Evolutionary conservation across 1,140 invertebrate species (phyloP), one percentile per base, ranked within the genome.

Genomic region (Drosophila nasuta): DNA sequence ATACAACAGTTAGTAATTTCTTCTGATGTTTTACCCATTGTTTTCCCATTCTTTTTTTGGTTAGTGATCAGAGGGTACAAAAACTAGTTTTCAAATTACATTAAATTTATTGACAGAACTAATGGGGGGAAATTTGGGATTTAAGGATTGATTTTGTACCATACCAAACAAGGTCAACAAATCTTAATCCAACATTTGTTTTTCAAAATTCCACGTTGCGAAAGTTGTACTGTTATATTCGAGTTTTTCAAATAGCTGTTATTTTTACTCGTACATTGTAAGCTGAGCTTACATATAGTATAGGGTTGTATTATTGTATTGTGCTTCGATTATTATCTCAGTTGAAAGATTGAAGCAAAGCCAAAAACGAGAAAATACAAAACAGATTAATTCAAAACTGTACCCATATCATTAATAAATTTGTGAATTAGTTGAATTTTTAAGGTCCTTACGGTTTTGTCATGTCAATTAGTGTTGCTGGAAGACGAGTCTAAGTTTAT

Each of bases 401-500:
- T 52, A 52, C 51, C 28, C 51, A 52, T 52, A 7, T 46, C 7
- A 70, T 60, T n/a, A 13, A 41, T 33, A 20, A 25, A 25, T 28
- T 51, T 48, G 8, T 56, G 7, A 63, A 57, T 35, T 49, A 5
- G 62, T 62, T 43, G n/a, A 73, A 67, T 43, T 62, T 77, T 86
- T 67, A 85, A 85, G 82, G 65, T 79, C 58, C 70, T 81, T 70
- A 72, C 33, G 17, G 13, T 56, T 45, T 68, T 76, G 60, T 82
- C 69, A 77, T 81, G 52, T 88, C 77, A 88, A 88, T 83, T 83
- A 76, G 85, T 52, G 51, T 89, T 88, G 65, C 85, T 89, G 85
- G 85, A 89, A 89, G 85, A 89, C 85, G 78, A 89, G 85, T 89
- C 85, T 89, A 85, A 89, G 78, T 85, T 81, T 64, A 48, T 82